Base-by-base conservation (phyloP, 1,140 invertebrate genomes). In the Lysiphlebus fabarum region DNA sequence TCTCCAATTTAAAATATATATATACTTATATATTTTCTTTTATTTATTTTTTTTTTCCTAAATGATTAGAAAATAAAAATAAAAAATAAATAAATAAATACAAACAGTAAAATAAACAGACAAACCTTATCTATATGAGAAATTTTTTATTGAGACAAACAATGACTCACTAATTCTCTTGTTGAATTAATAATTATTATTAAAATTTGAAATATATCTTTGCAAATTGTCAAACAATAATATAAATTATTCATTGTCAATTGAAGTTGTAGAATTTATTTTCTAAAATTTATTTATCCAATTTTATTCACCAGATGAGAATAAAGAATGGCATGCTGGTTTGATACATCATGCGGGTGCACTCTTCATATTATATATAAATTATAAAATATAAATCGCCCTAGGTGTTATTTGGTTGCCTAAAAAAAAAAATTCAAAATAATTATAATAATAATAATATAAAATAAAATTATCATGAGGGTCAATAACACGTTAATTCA, bases 1-100 rank as follows among this genome's bases (percentile, higher is more conserved):
- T 47, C 69, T 68, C 65, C 64, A 54, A 51, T 36, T 7, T 12
- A 43, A 11, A n/a, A 26, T 2, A 9, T 43, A 54, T 11, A 54
- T 33, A 42, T n/a, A n/a, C n/a, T n/a, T n/a, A n/a, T n/a, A 9
- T 37, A 48, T 45, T 33, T n/a, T 45, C 36, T 14, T 40, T 14
- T 42, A 36, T 41, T 53, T 51, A 38, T n/a, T 51, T 11, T 51
- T 51, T 51, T 7, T 7, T 5, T n/a, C 12, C 5, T 6, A 0
- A 11, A 51, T 51, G 36, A 51, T 51, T 26, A 40, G 38, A 40
- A 1, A 5, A 4, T 8, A 3, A 40, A 40, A 40, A 40, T 40
- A 40, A 40, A 11, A 7, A 11, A 8, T 40, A 40, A 40, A 4
- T 3, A 40, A 40, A 40, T 8, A 8, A 8, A 40, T 9, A 40